Conservation (phyloP, 2,888 invertebrate genomes). For the Merodon equestris region DNA sequence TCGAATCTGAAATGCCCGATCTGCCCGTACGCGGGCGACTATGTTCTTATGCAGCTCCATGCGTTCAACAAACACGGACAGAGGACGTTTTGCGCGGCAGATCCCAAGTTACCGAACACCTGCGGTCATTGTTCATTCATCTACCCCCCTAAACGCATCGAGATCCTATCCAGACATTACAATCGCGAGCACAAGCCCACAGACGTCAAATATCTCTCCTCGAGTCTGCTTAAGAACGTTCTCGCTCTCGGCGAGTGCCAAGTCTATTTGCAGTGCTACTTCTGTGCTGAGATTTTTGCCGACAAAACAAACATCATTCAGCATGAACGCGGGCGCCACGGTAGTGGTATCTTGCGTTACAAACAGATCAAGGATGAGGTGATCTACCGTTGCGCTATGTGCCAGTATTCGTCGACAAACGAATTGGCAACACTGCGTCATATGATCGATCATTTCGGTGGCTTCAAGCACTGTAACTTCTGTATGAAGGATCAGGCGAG, state of each 20-base stretch:
- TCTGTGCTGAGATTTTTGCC: slow-evolving; percentile 73
- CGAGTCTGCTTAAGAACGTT: slow-evolving; percentile 66
- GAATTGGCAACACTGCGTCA: slow-evolving; percentile 77
- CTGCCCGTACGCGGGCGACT: slow-evolving; percentile 71
- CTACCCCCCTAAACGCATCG: slow-evolving; percentile 41
- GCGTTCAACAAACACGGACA: slow-evolving; percentile 70
- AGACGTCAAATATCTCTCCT: slow-evolving; percentile 72
- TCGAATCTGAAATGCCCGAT: slow-evolving; percentile 72
- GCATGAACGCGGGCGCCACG: slow-evolving; percentile 70
- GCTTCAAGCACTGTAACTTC: slow-evolving; percentile 71
- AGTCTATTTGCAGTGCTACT: slow-evolving; percentile 73
- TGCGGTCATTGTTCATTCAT: slow-evolving; percentile 73
- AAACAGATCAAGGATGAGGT: slow-evolving; percentile 73
- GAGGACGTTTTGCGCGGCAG: slow-evolving; percentile 76
- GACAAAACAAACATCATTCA: slow-evolving; percentile 71
- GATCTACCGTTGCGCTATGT: slow-evolving; percentile 79
- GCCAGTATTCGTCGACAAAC: slow-evolving; percentile 76
- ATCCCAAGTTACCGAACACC: slow-evolving; percentile 66
- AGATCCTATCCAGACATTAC: slow-evolving; percentile 70
- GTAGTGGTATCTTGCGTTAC: slow-evolving; percentile 70
- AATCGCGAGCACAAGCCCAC: slow-evolving; percentile 70
- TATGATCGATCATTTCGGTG: slow-evolving; percentile 75
- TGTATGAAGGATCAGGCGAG: slow-evolving; percentile 69
- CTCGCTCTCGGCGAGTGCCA: slow-evolving; percentile 67
- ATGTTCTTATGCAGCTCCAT: slow-evolving; percentile 70